Evolutionary conservation across 2,113 vertebrate species (phyloP), one percentile per base, ranked within the genome.

Genomic region (Sakesphorus luctuosus): DNA sequence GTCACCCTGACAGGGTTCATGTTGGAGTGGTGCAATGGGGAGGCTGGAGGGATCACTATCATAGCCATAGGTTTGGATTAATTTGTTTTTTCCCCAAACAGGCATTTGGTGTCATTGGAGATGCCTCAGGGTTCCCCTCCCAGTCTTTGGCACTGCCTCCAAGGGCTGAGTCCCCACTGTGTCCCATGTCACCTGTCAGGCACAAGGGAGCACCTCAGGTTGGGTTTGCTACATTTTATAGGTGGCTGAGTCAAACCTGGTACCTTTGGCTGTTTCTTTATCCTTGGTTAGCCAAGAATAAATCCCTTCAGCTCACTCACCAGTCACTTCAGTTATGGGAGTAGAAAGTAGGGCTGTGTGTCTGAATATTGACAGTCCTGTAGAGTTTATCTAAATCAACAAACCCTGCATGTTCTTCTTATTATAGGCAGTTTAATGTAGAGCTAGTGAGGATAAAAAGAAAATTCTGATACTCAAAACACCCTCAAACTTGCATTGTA

Each of bases 111-210:
- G 55, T 26, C 23, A 9, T 4, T 63, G 46, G 23, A 33, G 47
- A 24, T 58, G 63, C n/a, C 35, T 58, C 49, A 10, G 62, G 10
- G 13, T 12, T 46, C 18, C 46, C 55, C 33, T 47, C 23, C 56
- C 15, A 28, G 63, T 59, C 33, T 50, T 47, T n/a, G 5, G 2
- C 29, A 13, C 33, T 1, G 4, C 35, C 75, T 56, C 26, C 53
- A 71, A 47, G 59, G 40, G n/a, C 46, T 77, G 20, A 83, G 49
- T 58, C 40, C 76, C n/a, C 18, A 2, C 24, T 1, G 0, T 38
- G 78, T 50, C 69, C 59, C 33, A 5, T 2, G 18, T 61, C 69
- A 38, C 0, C 0, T 10, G 16, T 19, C 4, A 17, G 49, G 44
- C 56, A 44, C 49, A 19, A 4, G 0, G 13, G 40, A 10, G 24